A percentile compares a stretch with the other conserved stretches of the same genome.
These are phyloP conservation scores for Vireo altiloquus DNA, from an alignment of 2,113 vertebrate genomes.

Conservation along the genomic window DNA sequence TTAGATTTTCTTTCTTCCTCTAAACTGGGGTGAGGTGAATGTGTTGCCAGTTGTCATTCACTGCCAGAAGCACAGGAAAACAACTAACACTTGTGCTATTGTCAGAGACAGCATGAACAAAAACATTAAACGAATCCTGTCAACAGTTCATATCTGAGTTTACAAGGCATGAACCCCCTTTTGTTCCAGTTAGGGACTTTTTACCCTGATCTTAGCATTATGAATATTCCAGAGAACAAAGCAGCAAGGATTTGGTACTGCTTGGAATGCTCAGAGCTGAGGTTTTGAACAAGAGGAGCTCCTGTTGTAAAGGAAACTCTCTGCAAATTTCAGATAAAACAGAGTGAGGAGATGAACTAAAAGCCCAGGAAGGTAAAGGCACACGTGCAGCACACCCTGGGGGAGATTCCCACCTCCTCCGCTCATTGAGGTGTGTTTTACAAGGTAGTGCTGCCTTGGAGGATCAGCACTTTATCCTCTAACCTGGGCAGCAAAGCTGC, in stretches of 20 bases:
- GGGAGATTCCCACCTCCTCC: neutral
- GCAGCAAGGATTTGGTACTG: neutral
- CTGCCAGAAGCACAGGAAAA: neutral
- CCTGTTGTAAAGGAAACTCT: neutral
- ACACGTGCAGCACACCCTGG: fast-evolving
- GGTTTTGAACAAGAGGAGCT: neutral
- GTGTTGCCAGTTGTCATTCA: neutral
- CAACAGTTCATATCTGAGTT: neutral
- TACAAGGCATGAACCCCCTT: neutral
- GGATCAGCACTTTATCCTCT: neutral
- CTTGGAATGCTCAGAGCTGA: neutral
- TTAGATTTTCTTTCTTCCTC: neutral
- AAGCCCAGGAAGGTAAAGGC: neutral
- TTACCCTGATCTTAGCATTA: neutral
- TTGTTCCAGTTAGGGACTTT: neutral
- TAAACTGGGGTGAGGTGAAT: neutral
- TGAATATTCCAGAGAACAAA: neutral
- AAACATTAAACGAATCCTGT: neutral
- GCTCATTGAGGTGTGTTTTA: neutral
- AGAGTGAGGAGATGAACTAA: neutral
- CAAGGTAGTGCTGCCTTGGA: neutral
- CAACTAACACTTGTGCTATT: neutral
- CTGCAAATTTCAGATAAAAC: neutral
- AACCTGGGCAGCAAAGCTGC: neutral
- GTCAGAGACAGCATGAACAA: neutral